Conservation (phyloP, 1,140 invertebrate species). For the Lucilia cuprina region DNA sequence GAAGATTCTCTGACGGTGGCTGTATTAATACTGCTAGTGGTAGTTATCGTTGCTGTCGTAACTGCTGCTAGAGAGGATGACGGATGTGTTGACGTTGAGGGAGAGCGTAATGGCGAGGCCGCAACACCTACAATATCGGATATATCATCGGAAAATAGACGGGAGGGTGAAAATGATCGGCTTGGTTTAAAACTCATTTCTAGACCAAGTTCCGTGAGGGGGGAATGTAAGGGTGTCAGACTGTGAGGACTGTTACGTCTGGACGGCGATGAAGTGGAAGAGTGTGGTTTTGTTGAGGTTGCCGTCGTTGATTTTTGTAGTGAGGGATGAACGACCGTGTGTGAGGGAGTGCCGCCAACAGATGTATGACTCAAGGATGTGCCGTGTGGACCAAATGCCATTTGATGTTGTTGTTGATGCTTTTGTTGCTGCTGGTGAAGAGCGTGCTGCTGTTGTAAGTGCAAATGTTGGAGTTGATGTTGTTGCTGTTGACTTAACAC, state of each 20-base stretch:
- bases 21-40: conserved; percentile 39
- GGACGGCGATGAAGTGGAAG: conserved; percentile 28
- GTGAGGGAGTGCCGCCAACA: neutral
- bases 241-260: conserved; percentile 64
- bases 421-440: conserved; percentile 54
- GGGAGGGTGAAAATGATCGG: conserved; percentile 69
- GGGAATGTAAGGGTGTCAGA: conserved; percentile 66
- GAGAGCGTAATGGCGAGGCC: conserved; percentile 28
- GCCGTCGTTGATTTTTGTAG: conserved; percentile 42
- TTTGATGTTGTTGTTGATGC: conserved; percentile 54
- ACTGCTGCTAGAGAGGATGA: conserved; percentile 39
- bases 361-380: conserved; percentile 41
- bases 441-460: conserved; percentile 53
- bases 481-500: conserved; percentile 64
- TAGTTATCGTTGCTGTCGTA: conserved; percentile 36
- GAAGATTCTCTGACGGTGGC: conserved; percentile 29
- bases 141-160: conserved; percentile 70
- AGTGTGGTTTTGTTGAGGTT: conserved; percentile 27
- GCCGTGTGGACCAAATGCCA: conserved; percentile 46
- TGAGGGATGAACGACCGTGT: conserved; percentile 35
- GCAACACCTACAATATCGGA: conserved; percentile 53
- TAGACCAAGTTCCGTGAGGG: conserved; percentile 68
- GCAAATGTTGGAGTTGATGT: conserved; percentile 49
- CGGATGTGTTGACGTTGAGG: conserved; percentile 43
- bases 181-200: conserved; percentile 74